These are phyloP conservation scores for Cheumatopsyche charites DNA, from an alignment of 1,140 invertebrate species.

Conservation along the genomic window DNA sequence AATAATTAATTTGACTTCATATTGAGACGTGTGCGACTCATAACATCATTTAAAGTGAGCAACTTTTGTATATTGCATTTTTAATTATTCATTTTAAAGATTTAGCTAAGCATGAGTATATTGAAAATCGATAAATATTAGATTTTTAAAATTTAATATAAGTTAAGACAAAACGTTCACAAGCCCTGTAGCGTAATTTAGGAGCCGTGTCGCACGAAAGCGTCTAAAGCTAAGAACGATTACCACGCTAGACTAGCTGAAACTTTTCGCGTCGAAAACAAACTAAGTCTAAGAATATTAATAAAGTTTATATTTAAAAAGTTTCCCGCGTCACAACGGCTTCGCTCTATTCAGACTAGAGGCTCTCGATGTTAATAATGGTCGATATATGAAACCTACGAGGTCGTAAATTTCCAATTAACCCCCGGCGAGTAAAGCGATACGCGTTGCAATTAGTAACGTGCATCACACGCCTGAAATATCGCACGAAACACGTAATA, in stretches of 20 bases:
- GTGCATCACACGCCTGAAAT: no score
- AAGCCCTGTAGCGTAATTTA: not conserved
- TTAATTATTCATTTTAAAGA: no score
- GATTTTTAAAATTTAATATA: no score
- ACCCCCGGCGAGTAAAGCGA: not conserved
- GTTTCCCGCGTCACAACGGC: not conserved
- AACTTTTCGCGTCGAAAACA: no score
- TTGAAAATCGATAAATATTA: no score
- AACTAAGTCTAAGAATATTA: conserved; percentile 13
- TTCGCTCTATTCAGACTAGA: not conserved
- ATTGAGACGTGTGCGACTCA: no score
- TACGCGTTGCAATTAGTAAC: not conserved
- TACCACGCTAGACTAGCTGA: not conserved
- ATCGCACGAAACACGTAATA: no score
- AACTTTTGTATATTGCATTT: no score
- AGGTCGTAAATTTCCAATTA: not conserved
- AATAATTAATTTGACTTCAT: no score
- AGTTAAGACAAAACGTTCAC: no score
- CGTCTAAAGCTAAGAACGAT: not conserved
- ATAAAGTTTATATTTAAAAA: conserved; percentile 24
- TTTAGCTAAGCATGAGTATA: no score
- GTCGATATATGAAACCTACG: conserved; percentile 9
- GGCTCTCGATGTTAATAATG: conserved; percentile 18
- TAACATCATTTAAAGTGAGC: no score
- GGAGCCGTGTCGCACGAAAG: not conserved